Base-by-base conservation (phyloP, 1,140 invertebrate species). In the Pseudomyrmex sp. region DNA sequence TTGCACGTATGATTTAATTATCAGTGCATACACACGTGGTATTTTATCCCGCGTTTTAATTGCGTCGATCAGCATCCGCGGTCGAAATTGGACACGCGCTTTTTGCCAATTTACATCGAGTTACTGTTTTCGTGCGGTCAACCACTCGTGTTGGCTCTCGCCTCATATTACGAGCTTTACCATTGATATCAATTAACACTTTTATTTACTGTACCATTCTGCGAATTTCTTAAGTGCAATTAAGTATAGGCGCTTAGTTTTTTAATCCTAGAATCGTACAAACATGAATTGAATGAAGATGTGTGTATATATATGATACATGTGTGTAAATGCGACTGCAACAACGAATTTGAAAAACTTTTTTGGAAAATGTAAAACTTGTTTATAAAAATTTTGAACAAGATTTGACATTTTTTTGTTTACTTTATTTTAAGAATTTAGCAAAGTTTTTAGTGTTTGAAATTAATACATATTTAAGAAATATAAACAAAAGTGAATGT, bases 101-200 rank as follows among this genome's bases (percentile, higher is more conserved):
- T 72, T 70, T 72, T 72, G 20, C 44, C 23, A 50, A 72, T 80
- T 61, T 72, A 44, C 54, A 80, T 80, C 46, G 54, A n/a, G 70
- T 70, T 70, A 23, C 52, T 50, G 66, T 72, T 80, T 72, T 72
- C 54, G 44, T 44, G 44, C n/a, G 63, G 54, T 50, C 20, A 18
- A 5, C 15, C 13, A 50, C 50, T 13, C 15, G 26, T 13, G 44
- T 56, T 79, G 50, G 5, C 8, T n/a, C 44, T 9, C 26, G 54
- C 58, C 44, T 48, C 65, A 12, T 20, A n/a, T 79, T 70, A 79
- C 76, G 20, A 3, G 76, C 44, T 79, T 80, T 80, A 70, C 20
- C 76, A 65, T 86, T 84, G 82, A 86, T 63, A 65, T 20, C 82
- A 86, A 84, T 86, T 84, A 84, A 83, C 69, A 50, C 52, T 58